Evolutionary conservation across 1,140 invertebrate species (phyloP).

Genomic region (Oedothorax gibbosus): DNA sequence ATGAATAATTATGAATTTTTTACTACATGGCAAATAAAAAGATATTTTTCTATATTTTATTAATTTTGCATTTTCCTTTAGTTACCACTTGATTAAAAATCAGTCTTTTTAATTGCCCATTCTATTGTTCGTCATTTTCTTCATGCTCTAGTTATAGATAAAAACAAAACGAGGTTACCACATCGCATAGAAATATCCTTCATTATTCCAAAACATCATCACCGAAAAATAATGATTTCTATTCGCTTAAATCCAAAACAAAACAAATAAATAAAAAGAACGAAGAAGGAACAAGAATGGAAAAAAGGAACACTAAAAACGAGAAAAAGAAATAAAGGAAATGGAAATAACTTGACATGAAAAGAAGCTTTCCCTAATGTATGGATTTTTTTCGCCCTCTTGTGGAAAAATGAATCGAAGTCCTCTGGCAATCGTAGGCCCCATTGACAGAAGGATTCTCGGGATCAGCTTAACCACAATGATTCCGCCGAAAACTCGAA

Average conservation of each 20-base stretch:
- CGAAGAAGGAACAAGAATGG: slow-evolving; percentile 11
- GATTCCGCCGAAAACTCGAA: slow-evolving; percentile 26
- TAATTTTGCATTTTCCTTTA: too few relatives aligned
- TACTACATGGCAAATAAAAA: too few relatives aligned
- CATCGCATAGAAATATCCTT: neutral
- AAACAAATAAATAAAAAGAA: slow-evolving; percentile 28
- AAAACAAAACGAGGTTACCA: too few relatives aligned
- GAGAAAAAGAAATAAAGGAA: slow-evolving; percentile 33
- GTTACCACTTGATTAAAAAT: too few relatives aligned
- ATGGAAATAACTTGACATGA: slow-evolving; percentile 48
- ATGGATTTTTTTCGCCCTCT: slow-evolving; percentile 43
- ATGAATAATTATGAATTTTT: too few relatives aligned
- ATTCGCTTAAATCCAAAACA: slow-evolving; percentile 27
- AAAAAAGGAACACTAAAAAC: slow-evolving; percentile 19
- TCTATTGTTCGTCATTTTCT: too few relatives aligned
- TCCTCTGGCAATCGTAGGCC: slow-evolving; percentile 19
- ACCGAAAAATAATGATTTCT: slow-evolving; percentile 42
- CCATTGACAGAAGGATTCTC: slow-evolving; percentile 34
- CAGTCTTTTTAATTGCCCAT: too few relatives aligned
- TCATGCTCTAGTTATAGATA: neutral
- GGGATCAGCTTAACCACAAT: slow-evolving; percentile 47
- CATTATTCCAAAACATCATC: slow-evolving; percentile 36
- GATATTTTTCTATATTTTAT: too few relatives aligned
- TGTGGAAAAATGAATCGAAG: slow-evolving; percentile 28
- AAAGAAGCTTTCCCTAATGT: slow-evolving; percentile 48